phyloP scores from a whole-genome alignment of 2,797 vertebrate genomes.

The Crypturellus tataupa region DNA sequence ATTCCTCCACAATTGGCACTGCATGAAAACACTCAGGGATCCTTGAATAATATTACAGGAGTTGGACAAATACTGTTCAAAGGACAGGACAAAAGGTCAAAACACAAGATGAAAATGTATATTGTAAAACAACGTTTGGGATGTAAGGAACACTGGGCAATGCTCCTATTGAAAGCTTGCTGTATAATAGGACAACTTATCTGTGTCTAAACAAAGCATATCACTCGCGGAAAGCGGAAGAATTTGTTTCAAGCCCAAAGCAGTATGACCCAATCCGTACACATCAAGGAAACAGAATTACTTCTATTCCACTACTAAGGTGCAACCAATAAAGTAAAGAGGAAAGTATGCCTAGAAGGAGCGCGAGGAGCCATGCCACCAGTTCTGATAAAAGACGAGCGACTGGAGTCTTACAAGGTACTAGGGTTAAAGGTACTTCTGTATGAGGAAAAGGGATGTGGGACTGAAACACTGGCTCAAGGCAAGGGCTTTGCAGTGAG shows the following conservation, averaged over 20 bases:
- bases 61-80: neutral
- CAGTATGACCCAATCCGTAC: neutral
- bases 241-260: neutral
- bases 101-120: accelerated
- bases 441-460: neutral
- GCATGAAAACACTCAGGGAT: neutral
- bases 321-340: neutral
- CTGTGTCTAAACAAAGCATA: neutral
- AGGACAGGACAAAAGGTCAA: neutral
- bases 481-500: neutral
- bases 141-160: neutral
- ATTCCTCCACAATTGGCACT: neutral
- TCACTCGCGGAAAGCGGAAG: neutral
- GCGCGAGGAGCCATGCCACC: neutral
- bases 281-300: neutral
- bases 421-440: neutral
- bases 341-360: neutral
- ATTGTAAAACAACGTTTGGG: neutral
- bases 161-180: neutral
- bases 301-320: neutral
- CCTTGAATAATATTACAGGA: neutral
- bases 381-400: neutral
- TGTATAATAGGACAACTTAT: neutral
- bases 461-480: neutral
- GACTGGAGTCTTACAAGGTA: neutral